Percentiles rank a stretch among this genome's conserved stretches.
phyloP scores from a whole-genome alignment of 2,797 vertebrate genomes.

The Hemibagrus guttatus region DNA sequence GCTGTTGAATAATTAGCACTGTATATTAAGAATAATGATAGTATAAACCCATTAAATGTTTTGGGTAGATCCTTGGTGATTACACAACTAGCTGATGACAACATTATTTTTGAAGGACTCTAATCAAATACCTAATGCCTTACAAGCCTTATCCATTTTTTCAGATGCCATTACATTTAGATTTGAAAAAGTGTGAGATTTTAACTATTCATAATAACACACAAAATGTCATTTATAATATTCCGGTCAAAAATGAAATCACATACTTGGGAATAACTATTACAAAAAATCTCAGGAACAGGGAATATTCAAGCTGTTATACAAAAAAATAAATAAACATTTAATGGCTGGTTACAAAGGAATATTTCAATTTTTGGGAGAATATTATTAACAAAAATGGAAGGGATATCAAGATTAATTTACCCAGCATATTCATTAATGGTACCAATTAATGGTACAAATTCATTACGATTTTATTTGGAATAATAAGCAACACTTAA shows the following conservation, averaged over 20 bases:
- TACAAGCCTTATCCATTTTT: not conserved
- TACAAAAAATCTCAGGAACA: not conserved
- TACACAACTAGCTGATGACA: not conserved
- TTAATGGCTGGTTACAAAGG: not conserved
- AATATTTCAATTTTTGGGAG: not conserved
- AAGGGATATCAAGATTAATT: not conserved
- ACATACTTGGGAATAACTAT: not conserved
- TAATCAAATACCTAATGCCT: not conserved
- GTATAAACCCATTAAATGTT: not conserved
- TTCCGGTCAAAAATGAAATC: not conserved
- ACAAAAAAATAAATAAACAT: too few species aligned
- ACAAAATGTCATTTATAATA: not conserved
- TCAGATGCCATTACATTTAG: not conserved
- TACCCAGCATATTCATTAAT: not conserved
- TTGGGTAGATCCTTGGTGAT: not conserved
- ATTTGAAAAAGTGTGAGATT: not conserved
- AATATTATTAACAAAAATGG: not conserved
- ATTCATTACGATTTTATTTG: not conserved
- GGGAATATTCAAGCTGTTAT: not conserved
- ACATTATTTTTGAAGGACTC: not conserved
- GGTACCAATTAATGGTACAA: too few species aligned
- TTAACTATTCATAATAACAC: not conserved
- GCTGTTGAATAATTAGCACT: too few species aligned
- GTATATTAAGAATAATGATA: slow-evolving; percentile 1
- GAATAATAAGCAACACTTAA: not conserved